Evolutionary conservation across 2,113 vertebrate genomes (phyloP).

Genomic region (Gopherus evgoodei): DNA sequence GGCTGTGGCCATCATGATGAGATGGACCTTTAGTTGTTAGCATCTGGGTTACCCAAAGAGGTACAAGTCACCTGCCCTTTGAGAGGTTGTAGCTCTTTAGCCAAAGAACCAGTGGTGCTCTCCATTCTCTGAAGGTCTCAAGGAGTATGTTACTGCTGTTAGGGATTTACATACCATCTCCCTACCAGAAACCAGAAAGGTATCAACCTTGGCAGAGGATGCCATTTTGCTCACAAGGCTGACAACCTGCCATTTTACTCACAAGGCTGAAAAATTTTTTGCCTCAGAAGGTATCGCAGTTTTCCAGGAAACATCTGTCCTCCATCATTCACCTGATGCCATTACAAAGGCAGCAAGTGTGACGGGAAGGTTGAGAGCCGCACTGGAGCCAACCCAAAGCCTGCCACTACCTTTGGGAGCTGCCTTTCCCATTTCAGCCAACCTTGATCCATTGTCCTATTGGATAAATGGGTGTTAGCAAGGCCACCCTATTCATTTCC

Average conservation of each 20-base stretch:
- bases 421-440: background rate
- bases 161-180: background rate
- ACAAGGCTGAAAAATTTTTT: background rate
- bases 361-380: no score
- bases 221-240: background rate
- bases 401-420: background rate
- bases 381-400: background rate
- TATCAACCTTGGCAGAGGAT: background rate
- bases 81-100: background rate
- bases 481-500: no score
- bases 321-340: background rate
- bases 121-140: background rate
- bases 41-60: background rate
- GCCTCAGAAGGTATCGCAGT: background rate
- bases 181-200: background rate
- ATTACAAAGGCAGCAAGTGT: no score
- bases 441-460: background rate
- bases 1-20: background rate
- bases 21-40: background rate
- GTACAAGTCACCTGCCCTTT: background rate
- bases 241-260: background rate
- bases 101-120: background rate
- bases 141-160: background rate
- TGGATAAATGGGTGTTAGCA: background rate
- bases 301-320: background rate